Evolutionary conservation across 2,888 invertebrate species (phyloP).

Genomic region (Eucera pruinosa): DNA sequence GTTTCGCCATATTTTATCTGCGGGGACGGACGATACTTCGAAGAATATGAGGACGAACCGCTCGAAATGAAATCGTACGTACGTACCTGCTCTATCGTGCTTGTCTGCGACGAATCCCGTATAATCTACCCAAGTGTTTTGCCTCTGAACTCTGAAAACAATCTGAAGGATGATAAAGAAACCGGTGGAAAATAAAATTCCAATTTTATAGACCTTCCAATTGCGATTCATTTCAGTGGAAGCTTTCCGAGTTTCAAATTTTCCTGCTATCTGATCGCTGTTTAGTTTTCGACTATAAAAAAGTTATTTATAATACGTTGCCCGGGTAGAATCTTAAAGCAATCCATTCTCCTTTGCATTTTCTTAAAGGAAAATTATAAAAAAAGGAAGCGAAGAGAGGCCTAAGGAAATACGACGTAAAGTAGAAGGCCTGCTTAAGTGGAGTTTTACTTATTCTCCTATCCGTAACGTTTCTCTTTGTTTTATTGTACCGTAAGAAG

Average conservation of each 20-base stretch:
- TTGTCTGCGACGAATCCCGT: constrained; percentile 37
- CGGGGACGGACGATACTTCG: constrained; percentile 57
- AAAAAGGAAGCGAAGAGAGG: too few relatives aligned
- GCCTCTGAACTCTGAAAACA: constrained; percentile 34
- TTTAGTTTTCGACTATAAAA: background rate
- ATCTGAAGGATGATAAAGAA: constrained; percentile 37
- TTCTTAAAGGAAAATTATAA: too few relatives aligned
- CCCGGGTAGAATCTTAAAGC: background rate
- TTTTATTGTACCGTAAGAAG: background rate
- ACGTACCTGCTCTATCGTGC: constrained; percentile 47
- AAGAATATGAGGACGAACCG: constrained; percentile 55
- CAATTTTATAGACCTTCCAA: background rate
- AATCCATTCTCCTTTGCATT: too few relatives aligned
- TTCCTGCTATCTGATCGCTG: background rate
- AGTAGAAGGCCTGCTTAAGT: too few relatives aligned
- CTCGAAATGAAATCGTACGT: constrained; percentile 64
- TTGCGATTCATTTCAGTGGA: background rate
- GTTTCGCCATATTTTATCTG: constrained; percentile 74
- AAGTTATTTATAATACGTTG: background rate
- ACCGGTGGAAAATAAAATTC: constrained; percentile 34
- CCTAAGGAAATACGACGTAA: too few relatives aligned
- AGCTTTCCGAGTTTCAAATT: background rate
- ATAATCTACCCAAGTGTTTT: constrained; percentile 59
- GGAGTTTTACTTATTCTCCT: background rate
- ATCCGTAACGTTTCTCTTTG: background rate